Percentiles rank a stretch among this genome's conserved stretches.
Conservation (phyloP, 92 coral and sea anemone genomes). For the Zoanthus sociatus region DNA sequence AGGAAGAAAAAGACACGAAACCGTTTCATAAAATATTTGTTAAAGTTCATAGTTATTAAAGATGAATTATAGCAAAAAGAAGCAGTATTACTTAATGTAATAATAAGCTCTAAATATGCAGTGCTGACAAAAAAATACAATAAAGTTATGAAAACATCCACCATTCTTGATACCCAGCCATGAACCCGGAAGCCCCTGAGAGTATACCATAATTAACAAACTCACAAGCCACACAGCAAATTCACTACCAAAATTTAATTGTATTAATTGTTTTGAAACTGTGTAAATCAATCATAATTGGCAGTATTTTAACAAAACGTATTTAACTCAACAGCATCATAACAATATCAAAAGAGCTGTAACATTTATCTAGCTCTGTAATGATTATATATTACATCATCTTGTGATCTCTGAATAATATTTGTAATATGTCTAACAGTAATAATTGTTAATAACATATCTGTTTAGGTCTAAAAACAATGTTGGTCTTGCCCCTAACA, state of each 20-base stretch:
- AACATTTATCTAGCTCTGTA: conserved; percentile 4
- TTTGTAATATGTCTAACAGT: conserved; percentile 14
- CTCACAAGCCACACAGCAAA: conserved; percentile 28
- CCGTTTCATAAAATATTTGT: neutral
- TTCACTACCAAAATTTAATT: conserved; percentile 11
- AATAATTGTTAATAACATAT: neutral
- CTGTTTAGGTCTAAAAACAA: conserved; percentile 2
- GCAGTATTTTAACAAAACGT: conserved; percentile 22
- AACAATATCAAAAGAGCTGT: conserved; percentile 17
- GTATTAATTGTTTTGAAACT: conserved; percentile 18
- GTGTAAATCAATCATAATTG: conserved; percentile 26
- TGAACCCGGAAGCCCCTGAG: conserved; percentile 6
- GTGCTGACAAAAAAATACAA: neutral
- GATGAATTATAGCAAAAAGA: conserved; percentile 7
- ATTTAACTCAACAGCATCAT: conserved; percentile 9
- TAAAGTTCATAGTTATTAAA: conserved; percentile 4
- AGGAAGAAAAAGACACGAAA: neutral
- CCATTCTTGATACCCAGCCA: neutral
- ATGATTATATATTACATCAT: conserved; percentile 9
- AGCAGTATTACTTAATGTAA: conserved; percentile 5
- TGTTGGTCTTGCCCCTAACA: conserved; percentile 3
- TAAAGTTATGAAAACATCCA: neutral
- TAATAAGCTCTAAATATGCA: conserved; percentile 2
- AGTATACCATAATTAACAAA: conserved; percentile 11
- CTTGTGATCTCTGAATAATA: conserved; percentile 4